Percentiles rank a stretch among this genome's conserved stretches.
phyloP scores from a whole-genome alignment of 1,140 invertebrate genomes.

The Rhynchophorus ferrugineus region DNA sequence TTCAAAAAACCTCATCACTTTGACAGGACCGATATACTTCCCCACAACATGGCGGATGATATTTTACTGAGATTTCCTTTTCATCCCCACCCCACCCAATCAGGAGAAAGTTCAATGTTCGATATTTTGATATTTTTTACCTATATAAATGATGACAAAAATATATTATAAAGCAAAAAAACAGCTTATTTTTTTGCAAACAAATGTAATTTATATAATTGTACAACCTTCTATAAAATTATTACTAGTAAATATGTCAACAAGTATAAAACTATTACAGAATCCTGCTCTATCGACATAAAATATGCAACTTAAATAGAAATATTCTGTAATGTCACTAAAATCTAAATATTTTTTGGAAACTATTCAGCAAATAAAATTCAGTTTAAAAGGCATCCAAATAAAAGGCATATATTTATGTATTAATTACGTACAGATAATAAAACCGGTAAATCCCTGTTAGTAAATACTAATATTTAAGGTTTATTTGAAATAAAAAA shows the following conservation, averaged over 20 bases:
- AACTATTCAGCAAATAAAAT: no score
- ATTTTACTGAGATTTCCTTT: conserved; percentile 26
- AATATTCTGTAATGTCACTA: no score
- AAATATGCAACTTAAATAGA: background rate
- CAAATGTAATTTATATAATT: background rate
- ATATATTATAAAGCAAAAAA: no score
- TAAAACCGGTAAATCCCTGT: no score
- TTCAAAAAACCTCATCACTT: conserved; percentile 28
- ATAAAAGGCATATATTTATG: no score
- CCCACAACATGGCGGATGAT: conserved; percentile 36
- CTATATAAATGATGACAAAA: background rate
- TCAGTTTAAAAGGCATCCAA: no score
- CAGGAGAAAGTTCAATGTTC: conserved; percentile 17
- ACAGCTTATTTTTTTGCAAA: no score
- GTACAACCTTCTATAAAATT: no score
- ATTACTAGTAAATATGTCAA: background rate
- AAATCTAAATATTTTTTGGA: no score
- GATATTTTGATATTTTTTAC: background rate
- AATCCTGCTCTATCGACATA: conserved; percentile 3
- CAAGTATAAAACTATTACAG: background rate
- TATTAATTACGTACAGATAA: no score
- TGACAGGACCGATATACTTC: conserved; percentile 32
- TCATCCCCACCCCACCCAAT: conserved; percentile 25
- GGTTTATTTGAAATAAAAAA: no score
- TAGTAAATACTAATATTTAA: no score